These are phyloP conservation scores for Fregetta grallaria DNA, from an alignment of 2,113 vertebrate species.

Conservation along the genomic window DNA sequence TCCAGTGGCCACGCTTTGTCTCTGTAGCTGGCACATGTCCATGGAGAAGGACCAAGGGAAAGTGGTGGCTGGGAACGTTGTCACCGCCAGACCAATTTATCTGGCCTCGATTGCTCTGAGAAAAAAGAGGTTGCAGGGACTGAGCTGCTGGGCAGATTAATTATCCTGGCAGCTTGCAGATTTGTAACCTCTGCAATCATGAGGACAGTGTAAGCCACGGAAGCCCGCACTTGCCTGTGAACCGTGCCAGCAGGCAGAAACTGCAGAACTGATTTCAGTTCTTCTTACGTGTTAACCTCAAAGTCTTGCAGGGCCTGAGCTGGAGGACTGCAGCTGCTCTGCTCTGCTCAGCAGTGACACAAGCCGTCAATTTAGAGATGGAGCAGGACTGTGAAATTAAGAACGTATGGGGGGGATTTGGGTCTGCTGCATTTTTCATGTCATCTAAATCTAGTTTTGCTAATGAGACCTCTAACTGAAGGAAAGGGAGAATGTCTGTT, in stretches of 20 bases:
- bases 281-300: rapidly evolving
- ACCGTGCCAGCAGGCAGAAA: not conserved
- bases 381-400: not conserved
- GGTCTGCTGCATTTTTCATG: not conserved
- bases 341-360: not conserved
- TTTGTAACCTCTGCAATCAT: not conserved
- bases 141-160: not conserved
- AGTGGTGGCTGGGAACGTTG: not conserved
- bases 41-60: not conserved
- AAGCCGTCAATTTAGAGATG: not conserved
- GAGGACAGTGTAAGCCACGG: not conserved
- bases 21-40: not conserved
- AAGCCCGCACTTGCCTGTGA: not conserved
- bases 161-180: not conserved
- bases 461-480: not conserved
- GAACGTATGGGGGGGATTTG: not conserved
- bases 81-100: not conserved
- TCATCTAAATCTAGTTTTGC: not conserved
- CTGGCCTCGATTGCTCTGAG: not conserved
- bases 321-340: not conserved
- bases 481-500: not conserved
- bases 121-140: not conserved
- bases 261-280: not conserved
- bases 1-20: not conserved
- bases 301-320: not conserved